Conservation (phyloP, 2,888 invertebrate species). For the Oxystoma pomonae region DNA sequence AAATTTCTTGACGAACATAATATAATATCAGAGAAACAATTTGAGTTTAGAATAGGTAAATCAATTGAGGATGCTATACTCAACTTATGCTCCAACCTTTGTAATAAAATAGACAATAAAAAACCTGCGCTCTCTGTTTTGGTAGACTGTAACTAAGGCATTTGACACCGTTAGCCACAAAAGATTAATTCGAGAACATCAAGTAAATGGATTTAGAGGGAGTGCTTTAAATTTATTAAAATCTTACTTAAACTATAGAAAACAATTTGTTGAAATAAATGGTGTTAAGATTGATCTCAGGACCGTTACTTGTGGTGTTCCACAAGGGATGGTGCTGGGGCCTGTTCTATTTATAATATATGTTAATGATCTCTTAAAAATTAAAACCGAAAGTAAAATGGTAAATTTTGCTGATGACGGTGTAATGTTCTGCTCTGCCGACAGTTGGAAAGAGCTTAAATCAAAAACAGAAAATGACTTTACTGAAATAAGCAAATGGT, state of each 20-base stretch:
- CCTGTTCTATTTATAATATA: not conserved
- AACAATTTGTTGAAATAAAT: not conserved
- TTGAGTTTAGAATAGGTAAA: not conserved
- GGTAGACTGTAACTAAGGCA: not conserved
- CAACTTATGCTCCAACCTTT: too few relatives aligned
- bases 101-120: not conserved
- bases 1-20: not conserved
- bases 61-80: not conserved
- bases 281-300: not conserved
- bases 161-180: not conserved
- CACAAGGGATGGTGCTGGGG: too few relatives aligned
- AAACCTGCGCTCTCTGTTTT: not conserved
- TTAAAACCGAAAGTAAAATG: not conserved
- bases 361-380: not conserved
- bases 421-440: not conserved
- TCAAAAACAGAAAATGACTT: not conserved
- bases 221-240: not conserved
- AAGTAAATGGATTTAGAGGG: not conserved
- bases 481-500: not conserved
- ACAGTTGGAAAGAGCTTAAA: not conserved
- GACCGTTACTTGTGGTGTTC: too few relatives aligned
- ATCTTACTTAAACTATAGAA: not conserved
- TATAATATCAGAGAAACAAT: constrained; percentile 5
- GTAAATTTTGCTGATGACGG: not conserved
- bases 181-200: not conserved